phyloP scores from a whole-genome alignment of 1,140 invertebrate species.

The Macrocentrus cingulum region DNA sequence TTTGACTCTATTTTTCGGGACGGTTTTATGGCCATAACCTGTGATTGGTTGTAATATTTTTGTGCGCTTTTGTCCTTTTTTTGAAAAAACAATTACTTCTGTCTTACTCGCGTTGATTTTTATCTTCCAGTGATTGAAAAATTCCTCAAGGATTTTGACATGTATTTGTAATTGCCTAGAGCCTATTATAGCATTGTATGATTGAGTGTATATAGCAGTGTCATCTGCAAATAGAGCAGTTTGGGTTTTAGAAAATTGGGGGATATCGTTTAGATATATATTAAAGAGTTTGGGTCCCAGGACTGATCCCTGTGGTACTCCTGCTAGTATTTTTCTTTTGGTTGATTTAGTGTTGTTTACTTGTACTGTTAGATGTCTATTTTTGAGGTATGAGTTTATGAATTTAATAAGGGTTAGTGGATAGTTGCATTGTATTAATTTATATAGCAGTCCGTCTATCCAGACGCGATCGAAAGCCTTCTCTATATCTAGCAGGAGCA shows the following conservation, averaged over 20 bases:
- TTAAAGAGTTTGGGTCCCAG: constrained; percentile 36
- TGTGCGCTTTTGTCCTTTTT: constrained; percentile 24
- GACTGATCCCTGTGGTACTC: constrained; percentile 42
- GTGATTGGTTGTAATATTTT: constrained; percentile 35
- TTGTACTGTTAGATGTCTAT: too few relatives aligned
- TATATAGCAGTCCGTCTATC: too few relatives aligned
- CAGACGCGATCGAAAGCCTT: too few relatives aligned
- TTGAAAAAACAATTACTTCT: constrained; percentile 33
- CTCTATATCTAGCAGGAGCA: too few relatives aligned
- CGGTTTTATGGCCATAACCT: constrained; percentile 25
- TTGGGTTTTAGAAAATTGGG: constrained; percentile 33
- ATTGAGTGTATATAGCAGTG: constrained; percentile 38
- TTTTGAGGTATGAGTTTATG: too few relatives aligned
- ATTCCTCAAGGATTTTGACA: constrained; percentile 35
- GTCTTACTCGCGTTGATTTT: constrained; percentile 39
- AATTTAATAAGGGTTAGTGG: too few relatives aligned
- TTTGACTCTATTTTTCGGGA: constrained; percentile 24
- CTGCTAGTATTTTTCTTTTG: too few relatives aligned
- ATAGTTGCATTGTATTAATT: too few relatives aligned
- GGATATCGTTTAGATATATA: constrained; percentile 39
- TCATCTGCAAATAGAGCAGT: constrained; percentile 42
- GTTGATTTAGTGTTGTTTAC: too few relatives aligned
- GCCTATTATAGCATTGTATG: constrained; percentile 33
- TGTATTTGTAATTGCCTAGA: constrained; percentile 41
- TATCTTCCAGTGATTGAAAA: constrained; percentile 39